Evolutionary conservation across 1,140 invertebrate species (phyloP).

Genomic region (Daktulosphaira vitifoliae): DNA sequence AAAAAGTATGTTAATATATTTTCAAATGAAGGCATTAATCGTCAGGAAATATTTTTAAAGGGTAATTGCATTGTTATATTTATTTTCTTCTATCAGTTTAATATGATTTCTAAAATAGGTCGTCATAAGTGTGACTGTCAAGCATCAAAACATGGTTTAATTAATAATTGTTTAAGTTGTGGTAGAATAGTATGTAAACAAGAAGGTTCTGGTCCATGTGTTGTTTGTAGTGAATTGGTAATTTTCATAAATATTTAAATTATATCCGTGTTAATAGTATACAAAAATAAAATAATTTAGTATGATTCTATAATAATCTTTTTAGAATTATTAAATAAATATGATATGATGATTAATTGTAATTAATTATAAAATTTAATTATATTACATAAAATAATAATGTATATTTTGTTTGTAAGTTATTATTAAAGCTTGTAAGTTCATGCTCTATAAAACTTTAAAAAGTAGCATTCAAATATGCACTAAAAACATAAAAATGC

Average conservation of each 20-base stretch:
- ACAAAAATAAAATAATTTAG: constrained; percentile 3
- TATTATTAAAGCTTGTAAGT: too few relatives aligned
- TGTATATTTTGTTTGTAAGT: background rate
- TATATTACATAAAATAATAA: constrained; percentile 6
- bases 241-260: constrained; percentile 34
- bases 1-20: constrained; percentile 71
- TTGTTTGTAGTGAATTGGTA: constrained; percentile 81
- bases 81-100: constrained; percentile 15
- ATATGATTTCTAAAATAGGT: constrained; percentile 48
- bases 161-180: constrained; percentile 91
- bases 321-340: constrained; percentile 11
- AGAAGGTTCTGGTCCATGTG: constrained; percentile 92
- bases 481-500: too few relatives aligned
- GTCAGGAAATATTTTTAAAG: constrained; percentile 56
- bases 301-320: background rate
- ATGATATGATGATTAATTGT: too few relatives aligned
- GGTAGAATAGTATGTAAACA: constrained; percentile 91
- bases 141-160: constrained; percentile 76
- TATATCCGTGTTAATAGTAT: background rate
- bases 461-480: too few relatives aligned
- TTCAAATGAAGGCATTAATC: constrained; percentile 58
- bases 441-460: too few relatives aligned
- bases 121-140: constrained; percentile 85
- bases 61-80: constrained; percentile 44
- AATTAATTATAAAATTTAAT: too few relatives aligned